phyloP scores from a whole-genome alignment of 2,113 vertebrate genomes.

The Percopsis transmontana region DNA sequence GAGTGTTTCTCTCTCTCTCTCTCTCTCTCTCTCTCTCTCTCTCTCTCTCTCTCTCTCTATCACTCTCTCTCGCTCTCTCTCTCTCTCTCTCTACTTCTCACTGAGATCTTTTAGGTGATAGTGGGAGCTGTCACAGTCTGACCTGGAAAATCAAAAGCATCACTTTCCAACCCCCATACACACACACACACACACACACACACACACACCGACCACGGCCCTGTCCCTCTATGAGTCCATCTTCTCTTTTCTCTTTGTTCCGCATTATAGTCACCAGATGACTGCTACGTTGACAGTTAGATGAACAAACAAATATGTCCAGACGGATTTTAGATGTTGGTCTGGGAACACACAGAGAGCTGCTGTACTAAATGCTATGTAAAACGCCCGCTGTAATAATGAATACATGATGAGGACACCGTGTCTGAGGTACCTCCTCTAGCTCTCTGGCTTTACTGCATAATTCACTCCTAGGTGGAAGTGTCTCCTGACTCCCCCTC shows the following conservation, averaged over 20 bases:
- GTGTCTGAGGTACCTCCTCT: constrained; percentile 60
- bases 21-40: background rate
- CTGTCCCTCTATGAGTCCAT: constrained; percentile 26
- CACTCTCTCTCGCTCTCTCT: background rate
- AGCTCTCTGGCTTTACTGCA: constrained; percentile 43
- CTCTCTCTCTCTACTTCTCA: constrained; percentile 32
- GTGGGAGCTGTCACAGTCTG: constrained; percentile 61
- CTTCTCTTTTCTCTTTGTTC: constrained; percentile 51
- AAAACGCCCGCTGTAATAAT: constrained; percentile 48
- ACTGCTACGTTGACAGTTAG: constrained; percentile 42
- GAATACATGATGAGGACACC: constrained; percentile 67
- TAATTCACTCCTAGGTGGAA: constrained; percentile 63
- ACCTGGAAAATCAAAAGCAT: constrained; percentile 61
- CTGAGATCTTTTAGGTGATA: constrained; percentile 57
- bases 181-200: background rate
- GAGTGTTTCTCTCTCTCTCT: background rate
- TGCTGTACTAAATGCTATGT: constrained; percentile 25
- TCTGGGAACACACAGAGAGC: background rate
- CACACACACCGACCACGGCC: constrained; percentile 1
- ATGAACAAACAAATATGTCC: constrained; percentile 35
- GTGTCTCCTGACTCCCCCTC: constrained; percentile 54
- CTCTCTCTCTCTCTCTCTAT: background rate
- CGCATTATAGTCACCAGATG: constrained; percentile 50
- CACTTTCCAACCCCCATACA: constrained; percentile 38
- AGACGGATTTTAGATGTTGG: constrained; percentile 22